A percentile compares a stretch with the other conserved stretches of the same genome.
Conservation (phyloP, 2,113 vertebrate genomes). For the Carassius gibelio region DNA sequence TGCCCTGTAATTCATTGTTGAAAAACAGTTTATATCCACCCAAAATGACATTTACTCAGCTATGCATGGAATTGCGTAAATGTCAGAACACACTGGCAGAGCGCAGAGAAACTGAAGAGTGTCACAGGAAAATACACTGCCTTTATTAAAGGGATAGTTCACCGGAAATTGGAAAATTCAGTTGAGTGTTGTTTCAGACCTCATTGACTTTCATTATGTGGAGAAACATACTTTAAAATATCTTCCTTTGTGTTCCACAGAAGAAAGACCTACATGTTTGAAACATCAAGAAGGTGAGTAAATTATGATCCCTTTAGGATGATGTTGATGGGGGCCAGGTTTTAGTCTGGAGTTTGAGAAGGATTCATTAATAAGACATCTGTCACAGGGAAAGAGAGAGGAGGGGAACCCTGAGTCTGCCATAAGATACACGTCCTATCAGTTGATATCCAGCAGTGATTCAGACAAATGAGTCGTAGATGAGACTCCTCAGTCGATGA, state of each 20-base stretch:
- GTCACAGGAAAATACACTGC: conserved; percentile 1
- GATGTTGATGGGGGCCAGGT: background rate
- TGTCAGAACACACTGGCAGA: conserved; percentile 49
- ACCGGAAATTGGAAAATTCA: conserved; percentile 30
- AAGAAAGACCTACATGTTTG: background rate
- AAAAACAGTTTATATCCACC: conserved; percentile 19
- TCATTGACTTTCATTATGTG: background rate
- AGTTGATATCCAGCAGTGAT: conserved; percentile 45
- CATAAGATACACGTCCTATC: background rate
- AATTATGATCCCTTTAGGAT: background rate
- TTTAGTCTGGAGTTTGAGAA: background rate
- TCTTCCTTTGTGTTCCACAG: background rate
- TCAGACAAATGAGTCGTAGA: conserved; percentile 67
- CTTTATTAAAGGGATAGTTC: conserved; percentile 61
- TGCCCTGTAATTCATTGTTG: conserved; percentile 13
- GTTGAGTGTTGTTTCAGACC: background rate
- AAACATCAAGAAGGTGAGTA: background rate
- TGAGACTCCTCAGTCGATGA: conserved; percentile 61
- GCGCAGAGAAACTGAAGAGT: conserved; percentile 34
- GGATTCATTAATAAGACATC: background rate
- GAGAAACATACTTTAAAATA: background rate
- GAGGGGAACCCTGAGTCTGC: conserved; percentile 50
- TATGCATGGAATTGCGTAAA: conserved; percentile 41
- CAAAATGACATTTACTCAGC: conserved; percentile 55
- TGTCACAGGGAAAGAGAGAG: background rate